Percentiles rank a stretch among this genome's conserved stretches.
phyloP scores from a whole-genome alignment of 2,888 invertebrate species.

The Bedellia somnulentella region DNA sequence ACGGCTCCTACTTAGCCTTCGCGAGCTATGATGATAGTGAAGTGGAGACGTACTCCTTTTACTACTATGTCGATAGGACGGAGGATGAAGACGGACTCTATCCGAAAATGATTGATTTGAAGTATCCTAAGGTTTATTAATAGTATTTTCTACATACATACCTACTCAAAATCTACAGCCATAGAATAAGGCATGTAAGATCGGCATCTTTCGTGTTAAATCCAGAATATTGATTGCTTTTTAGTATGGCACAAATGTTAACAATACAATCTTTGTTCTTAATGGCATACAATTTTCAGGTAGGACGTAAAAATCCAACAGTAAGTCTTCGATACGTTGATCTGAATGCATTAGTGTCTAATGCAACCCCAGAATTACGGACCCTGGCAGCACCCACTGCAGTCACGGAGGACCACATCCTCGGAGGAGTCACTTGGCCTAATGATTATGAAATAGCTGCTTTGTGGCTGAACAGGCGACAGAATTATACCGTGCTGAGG shows the following conservation, averaged over 20 bases:
- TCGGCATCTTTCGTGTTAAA: too few species aligned
- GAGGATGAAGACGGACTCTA: conserved; percentile 60
- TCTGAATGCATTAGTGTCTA: conserved; percentile 25
- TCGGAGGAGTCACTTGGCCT: conserved; percentile 75
- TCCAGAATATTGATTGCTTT: too few species aligned
- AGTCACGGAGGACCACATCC: conserved; percentile 65
- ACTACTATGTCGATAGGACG: conserved; percentile 65
- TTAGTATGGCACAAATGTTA: too few species aligned
- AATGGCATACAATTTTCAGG: too few species aligned
- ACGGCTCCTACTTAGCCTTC: conserved; percentile 69
- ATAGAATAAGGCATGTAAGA: too few species aligned
- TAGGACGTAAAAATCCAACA: conserved; percentile 72
- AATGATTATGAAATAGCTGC: conserved; percentile 66
- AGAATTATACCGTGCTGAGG: conserved; percentile 69
- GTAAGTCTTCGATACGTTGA: conserved; percentile 67
- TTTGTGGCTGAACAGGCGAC: conserved; percentile 84
- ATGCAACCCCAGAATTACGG: conserved; percentile 18
- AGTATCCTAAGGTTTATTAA: conserved; percentile 69
- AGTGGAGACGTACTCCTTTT: conserved; percentile 68
- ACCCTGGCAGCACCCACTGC: conserved; percentile 41
- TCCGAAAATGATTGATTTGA: conserved; percentile 62
- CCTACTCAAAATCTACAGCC: too few species aligned
- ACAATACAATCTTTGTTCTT: too few species aligned
- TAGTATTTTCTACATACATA: background rate
- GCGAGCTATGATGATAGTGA: conserved; percentile 69